phyloP scores from a whole-genome alignment of 2,113 vertebrate species.

The Eira barbara region DNA sequence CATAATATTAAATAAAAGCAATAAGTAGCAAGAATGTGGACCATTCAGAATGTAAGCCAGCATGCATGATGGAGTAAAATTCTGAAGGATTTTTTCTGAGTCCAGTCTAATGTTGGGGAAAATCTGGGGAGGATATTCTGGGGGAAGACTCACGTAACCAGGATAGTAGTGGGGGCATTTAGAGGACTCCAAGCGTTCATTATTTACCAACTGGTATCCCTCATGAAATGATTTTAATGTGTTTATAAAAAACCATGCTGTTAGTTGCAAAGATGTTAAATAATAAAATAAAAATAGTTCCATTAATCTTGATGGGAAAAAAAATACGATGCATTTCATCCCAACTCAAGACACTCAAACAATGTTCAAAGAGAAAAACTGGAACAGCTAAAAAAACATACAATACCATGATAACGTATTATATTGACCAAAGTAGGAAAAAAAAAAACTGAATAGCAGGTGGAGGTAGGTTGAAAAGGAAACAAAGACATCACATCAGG shows the following conservation, averaged over 20 bases:
- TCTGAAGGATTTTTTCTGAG: neutral
- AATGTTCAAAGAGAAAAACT: slow-evolving; percentile 4
- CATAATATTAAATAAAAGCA: neutral
- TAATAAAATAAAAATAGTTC: neutral
- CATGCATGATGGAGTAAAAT: neutral
- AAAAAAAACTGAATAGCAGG: neutral
- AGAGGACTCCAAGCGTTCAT: neutral
- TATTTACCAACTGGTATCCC: neutral
- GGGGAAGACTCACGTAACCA: neutral
- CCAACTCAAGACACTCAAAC: neutral
- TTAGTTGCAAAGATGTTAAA: neutral
- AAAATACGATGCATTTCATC: neutral
- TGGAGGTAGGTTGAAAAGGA: neutral
- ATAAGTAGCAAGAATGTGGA: neutral
- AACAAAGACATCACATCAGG: neutral
- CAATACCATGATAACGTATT: neutral
- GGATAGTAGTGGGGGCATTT: neutral
- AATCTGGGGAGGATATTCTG: neutral
- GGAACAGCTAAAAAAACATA: neutral
- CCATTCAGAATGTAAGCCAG: neutral
- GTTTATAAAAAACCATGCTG: neutral
- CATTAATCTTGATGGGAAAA: neutral
- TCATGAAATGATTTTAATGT: neutral
- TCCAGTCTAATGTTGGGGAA: neutral
- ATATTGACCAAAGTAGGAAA: neutral